Evolutionary conservation across 1,140 invertebrate genomes (phyloP), one percentile per base, ranked within the genome.

Genomic region (Platyura marginata): DNA sequence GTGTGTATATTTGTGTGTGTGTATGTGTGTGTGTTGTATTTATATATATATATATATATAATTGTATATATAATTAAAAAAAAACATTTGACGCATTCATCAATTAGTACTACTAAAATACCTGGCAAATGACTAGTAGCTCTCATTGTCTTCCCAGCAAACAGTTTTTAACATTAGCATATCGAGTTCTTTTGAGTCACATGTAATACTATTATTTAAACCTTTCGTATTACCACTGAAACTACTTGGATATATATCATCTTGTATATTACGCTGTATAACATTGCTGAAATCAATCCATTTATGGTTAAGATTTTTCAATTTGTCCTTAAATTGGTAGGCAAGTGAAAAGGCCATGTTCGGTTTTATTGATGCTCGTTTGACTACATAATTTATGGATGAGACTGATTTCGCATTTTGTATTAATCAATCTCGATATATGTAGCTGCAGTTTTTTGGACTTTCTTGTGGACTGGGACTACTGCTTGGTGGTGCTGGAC

Each of bases 341-440:
- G 57, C 48, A 2, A 56, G 56, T 49, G 56, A 51, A 21, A 53
- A 53, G 0, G 55, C 55, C 0, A 57, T 42, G 10, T 20, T 21
- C 8, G 57, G 54, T 34, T 18, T 41, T 25, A 19, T 18, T 41
- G 40, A 22, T 15, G 11, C 18, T 23, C 13, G 21, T 21, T 13
- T 18, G 15, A 13, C 13, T 13, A 10, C 10, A n/a, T 13, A 3
- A 18, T 19, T 13, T 29, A 23, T n/a, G n/a, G n/a, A 21, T 19
- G 10, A 41, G 58, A 61, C 60, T 49, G 58, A 60, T 57, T 60
- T 61, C 49, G 59, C 57, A 47, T 61, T 61, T 47, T 52, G 57
- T 57, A 57, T 57, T 55, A 61, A 61, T 61, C 59, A 61, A 59
- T 61, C 59, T 57, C 59, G 59, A 49, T 61, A 61, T 48, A 61